Evolutionary conservation across 2,888 invertebrate genomes (phyloP).

Genomic region (Thymelicus lineola): DNA sequence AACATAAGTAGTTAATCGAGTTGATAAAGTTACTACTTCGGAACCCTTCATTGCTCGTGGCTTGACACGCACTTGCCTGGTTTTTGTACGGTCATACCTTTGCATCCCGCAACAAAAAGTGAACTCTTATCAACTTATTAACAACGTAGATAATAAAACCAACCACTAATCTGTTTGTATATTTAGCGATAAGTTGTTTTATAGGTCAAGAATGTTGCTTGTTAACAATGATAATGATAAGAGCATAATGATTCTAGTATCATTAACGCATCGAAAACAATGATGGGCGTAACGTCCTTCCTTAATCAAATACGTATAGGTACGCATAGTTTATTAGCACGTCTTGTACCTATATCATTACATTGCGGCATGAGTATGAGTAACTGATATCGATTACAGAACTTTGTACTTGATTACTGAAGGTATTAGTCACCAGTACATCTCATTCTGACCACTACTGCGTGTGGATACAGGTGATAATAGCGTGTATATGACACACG

Average conservation of each 20-base stretch:
- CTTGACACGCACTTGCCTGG: too few relatives aligned
- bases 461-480: conserved; percentile 18
- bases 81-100: too few relatives aligned
- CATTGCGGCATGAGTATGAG: neutral
- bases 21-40: too few relatives aligned
- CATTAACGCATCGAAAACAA: conserved; percentile 14
- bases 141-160: neutral
- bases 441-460: neutral
- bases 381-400: conserved; percentile 19
- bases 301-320: conserved; percentile 16
- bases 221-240: conserved; percentile 11
- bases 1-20: too few relatives aligned
- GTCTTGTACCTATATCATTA: neutral
- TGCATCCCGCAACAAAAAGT: too few relatives aligned
- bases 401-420: conserved; percentile 12
- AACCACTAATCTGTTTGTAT: neutral
- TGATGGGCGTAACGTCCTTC: conserved; percentile 30
- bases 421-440: neutral
- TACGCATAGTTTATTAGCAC: neutral
- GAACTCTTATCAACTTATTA: too few relatives aligned
- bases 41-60: too few relatives aligned
- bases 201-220: conserved; percentile 3
- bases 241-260: conserved; percentile 8
- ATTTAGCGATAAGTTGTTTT: neutral
- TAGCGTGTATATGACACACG: conserved; percentile 26